Percentiles rank a stretch among this genome's conserved stretches.
These are phyloP conservation scores for Battus philenor DNA, from an alignment of 1,140 invertebrate species.

Conservation along the genomic window DNA sequence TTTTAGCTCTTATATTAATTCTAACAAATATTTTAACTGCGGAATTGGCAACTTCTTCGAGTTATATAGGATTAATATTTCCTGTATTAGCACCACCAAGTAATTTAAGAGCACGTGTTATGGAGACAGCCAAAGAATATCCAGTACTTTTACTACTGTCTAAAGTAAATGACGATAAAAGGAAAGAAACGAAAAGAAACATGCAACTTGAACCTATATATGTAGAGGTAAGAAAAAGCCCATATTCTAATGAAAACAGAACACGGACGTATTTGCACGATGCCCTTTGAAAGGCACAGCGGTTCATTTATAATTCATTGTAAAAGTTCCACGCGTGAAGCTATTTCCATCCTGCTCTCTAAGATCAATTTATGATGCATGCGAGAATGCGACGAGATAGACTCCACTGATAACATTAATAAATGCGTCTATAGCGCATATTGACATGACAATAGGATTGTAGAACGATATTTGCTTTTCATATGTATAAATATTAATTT, in stretches of 20 bases:
- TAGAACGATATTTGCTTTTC: no score
- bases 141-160: constrained; percentile 45
- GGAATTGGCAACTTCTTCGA: constrained; percentile 20
- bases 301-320: constrained; percentile 18
- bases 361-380: constrained; percentile 16
- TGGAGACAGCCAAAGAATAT: constrained; percentile 62
- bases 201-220: constrained; percentile 35
- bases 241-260: no score
- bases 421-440: constrained; percentile 3
- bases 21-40: constrained; percentile 9
- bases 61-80: constrained; percentile 35
- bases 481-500: no score
- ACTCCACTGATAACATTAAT: not conserved
- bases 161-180: constrained; percentile 20
- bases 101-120: constrained; percentile 28
- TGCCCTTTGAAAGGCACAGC: constrained; percentile 6
- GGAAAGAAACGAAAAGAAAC: constrained; percentile 15
- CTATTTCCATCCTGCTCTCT: constrained; percentile 21
- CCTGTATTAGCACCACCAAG: constrained; percentile 46
- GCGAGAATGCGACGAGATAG: not conserved
- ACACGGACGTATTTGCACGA: not conserved
- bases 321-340: constrained; percentile 22
- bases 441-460: no score
- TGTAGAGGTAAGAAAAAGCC: constrained; percentile 54
- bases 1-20: not conserved